These are phyloP conservation scores for Epizoanthus fatuus DNA, from an alignment of 92 coral and sea anemone genomes.

Conservation along the genomic window DNA sequence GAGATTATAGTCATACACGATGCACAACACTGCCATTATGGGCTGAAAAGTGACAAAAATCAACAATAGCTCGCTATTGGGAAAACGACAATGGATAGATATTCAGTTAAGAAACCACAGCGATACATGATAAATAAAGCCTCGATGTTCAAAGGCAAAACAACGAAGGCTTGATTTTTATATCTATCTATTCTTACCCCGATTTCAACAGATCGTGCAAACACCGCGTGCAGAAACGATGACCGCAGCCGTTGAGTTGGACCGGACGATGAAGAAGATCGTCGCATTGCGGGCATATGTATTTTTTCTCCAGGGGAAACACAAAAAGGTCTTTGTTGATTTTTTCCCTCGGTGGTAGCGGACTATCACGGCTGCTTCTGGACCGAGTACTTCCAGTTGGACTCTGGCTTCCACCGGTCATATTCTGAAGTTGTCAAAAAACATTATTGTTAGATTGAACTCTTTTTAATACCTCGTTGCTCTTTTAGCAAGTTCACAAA, in stretches of 20 bases:
- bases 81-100: background rate
- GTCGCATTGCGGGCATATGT: constrained; percentile 88
- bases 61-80: background rate
- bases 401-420: constrained; percentile 88
- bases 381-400: constrained; percentile 86
- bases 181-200: constrained; percentile 25
- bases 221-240: constrained; percentile 90
- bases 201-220: constrained; percentile 73
- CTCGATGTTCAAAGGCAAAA: background rate
- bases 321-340: constrained; percentile 66
- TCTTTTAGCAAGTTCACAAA: constrained; percentile 5
- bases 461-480: background rate
- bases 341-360: constrained; percentile 62
- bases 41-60: background rate
- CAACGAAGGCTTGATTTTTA: background rate
- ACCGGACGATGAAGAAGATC: constrained; percentile 89
- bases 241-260: constrained; percentile 84
- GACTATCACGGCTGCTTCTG: constrained; percentile 74
- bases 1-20: background rate
- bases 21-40: background rate
- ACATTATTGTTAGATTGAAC: background rate
- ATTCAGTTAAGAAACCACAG: constrained; percentile 1
- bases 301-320: constrained; percentile 91
- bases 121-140: background rate
- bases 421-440: constrained; percentile 44